These are phyloP conservation scores for Xerus inauris DNA, from an alignment of 2,113 vertebrate genomes.

Conservation along the genomic window DNA sequence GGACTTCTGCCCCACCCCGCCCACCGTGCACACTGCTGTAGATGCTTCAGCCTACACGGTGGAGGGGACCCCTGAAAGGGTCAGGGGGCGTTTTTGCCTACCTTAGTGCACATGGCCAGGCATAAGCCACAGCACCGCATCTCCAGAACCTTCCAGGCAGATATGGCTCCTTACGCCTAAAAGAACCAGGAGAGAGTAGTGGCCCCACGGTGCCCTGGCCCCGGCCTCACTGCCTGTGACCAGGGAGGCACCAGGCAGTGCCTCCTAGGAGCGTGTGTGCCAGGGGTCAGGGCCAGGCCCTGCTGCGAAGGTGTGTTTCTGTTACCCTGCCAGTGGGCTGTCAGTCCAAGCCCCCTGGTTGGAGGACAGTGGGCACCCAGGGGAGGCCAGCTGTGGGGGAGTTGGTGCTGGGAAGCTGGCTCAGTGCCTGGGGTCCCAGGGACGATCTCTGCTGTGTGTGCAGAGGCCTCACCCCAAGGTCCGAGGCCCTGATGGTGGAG, in stretches of 20 bases:
- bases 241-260: neutral
- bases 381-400: neutral
- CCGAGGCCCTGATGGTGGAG: accelerated
- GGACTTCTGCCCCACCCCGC: accelerated
- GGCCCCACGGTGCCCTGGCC: neutral
- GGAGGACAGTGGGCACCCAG: neutral
- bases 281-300: neutral
- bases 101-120: neutral
- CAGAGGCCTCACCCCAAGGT: no score
- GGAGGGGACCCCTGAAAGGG: no score
- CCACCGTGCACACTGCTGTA: accelerated
- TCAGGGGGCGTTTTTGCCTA: accelerated
- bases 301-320: neutral
- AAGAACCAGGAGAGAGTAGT: no score
- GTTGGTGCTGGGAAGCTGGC: neutral
- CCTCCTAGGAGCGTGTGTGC: accelerated
- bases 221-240: neutral
- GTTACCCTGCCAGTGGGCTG: no score
- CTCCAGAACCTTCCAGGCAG: no score
- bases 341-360: neutral
- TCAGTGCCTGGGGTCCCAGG: neutral
- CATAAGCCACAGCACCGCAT: accelerated
- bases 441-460: no score
- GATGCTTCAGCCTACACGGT: no score
- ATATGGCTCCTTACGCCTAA: no score